A percentile compares a stretch with the other conserved stretches of the same genome.
Conservation (phyloP, 2,888 invertebrate genomes). For the Ectropis crepuscularia region DNA sequence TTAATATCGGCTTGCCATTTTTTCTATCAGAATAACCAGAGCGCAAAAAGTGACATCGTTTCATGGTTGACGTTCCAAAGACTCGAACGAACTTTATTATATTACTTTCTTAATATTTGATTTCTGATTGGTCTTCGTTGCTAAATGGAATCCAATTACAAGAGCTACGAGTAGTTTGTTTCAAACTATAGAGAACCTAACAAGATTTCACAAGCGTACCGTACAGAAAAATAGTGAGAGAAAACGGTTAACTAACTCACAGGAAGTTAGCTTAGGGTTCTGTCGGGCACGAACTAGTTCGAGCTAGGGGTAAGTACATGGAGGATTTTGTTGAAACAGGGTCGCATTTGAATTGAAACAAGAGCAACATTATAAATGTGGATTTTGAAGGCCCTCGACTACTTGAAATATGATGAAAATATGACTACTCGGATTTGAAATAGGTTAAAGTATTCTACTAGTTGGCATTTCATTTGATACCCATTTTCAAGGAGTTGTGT, state of each 20-base stretch:
- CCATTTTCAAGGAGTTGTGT: too few relatives aligned
- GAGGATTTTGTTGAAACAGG: conserved; percentile 14
- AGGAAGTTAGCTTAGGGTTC: conserved; percentile 46
- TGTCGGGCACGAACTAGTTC: conserved; percentile 39
- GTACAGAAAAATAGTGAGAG: conserved; percentile 44
- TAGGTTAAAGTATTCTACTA: too few relatives aligned
- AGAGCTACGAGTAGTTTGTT: conserved; percentile 22
- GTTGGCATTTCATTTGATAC: too few relatives aligned
- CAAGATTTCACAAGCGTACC: conserved; percentile 38
- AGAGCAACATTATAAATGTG: background rate
- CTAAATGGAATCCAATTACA: conserved; percentile 26
- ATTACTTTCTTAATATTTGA: background rate
- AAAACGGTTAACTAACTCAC: conserved; percentile 46
- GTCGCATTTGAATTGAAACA: background rate
- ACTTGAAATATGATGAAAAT: too few relatives aligned
- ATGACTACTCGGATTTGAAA: too few relatives aligned
- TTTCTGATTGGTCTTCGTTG: background rate
- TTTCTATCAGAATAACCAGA: too few relatives aligned
- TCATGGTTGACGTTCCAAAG: too few relatives aligned
- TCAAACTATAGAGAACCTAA: conserved; percentile 31
- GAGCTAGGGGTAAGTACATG: conserved; percentile 1
- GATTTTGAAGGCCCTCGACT: too few relatives aligned
- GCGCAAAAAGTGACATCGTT: too few relatives aligned
- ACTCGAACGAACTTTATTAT: too few relatives aligned
- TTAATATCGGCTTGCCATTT: too few relatives aligned